Conservation (phyloP, 2,888 invertebrate genomes). For the Hydraecia micacea region DNA sequence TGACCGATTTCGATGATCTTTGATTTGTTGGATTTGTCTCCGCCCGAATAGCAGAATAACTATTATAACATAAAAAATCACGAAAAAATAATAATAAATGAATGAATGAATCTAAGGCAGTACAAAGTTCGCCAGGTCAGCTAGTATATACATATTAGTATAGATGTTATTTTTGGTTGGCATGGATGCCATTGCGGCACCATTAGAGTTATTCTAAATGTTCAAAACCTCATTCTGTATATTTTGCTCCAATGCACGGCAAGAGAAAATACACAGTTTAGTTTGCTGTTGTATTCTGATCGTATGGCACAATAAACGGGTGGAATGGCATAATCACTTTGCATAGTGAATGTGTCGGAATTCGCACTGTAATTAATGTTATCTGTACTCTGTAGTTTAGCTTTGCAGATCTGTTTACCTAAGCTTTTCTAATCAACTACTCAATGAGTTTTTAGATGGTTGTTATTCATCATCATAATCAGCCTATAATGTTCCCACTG, state of each 20-base stretch:
- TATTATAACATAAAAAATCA: no score
- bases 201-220: not conserved
- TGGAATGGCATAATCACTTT: conserved; percentile 34
- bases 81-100: no score
- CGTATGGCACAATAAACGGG: conserved; percentile 14
- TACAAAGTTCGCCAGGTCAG: no score
- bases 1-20: no score
- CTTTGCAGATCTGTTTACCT: conserved; percentile 7
- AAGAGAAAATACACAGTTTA: conserved; percentile 11
- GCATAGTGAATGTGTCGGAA: conserved; percentile 44
- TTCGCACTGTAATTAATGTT: conserved; percentile 35
- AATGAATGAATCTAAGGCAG: no score
- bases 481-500: no score
- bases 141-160: not conserved
- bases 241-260: conserved; percentile 6
- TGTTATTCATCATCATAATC: no score
- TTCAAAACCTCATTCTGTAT: no score
- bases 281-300: conserved; percentile 6
- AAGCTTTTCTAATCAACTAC: conserved; percentile 1
- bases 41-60: no score
- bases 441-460: not conserved
- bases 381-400: conserved; percentile 2
- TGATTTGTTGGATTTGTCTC: no score
- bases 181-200: not conserved
- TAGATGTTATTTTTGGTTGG: not conserved